These are phyloP conservation scores for Orussus abietinus DNA, from an alignment of 1,140 invertebrate species.

Conservation along the genomic window DNA sequence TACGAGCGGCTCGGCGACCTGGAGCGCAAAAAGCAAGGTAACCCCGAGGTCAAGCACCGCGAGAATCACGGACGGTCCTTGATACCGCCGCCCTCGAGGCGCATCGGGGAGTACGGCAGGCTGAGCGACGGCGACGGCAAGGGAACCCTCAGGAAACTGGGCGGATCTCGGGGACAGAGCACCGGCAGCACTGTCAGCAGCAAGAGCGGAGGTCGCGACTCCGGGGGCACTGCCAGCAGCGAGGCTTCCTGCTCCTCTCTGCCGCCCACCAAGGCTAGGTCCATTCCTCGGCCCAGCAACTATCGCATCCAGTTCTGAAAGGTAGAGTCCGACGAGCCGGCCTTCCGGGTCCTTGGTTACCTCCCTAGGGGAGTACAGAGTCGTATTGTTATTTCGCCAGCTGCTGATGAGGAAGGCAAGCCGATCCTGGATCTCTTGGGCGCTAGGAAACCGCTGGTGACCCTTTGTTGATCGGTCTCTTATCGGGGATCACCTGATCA, in stretches of 20 bases:
- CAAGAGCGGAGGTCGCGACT: conserved; percentile 53
- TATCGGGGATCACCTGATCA: no score
- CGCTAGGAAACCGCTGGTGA: no score
- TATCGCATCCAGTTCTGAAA: conserved; percentile 67
- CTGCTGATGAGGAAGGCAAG: no score
- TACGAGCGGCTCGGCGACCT: conserved; percentile 41
- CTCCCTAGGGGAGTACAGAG: no score
- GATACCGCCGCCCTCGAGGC: conserved; percentile 56
- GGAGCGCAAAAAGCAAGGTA: conserved; percentile 39
- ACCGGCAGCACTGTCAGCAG: conserved; percentile 52
- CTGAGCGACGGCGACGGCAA: conserved; percentile 55
- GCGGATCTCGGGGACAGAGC: conserved; percentile 39
- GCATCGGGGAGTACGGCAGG: conserved; percentile 58
- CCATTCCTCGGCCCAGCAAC: conserved; percentile 59
- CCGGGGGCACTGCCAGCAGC: conserved; percentile 54
- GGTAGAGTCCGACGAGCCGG: no score
- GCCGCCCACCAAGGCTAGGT: conserved; percentile 55
- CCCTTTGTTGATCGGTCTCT: no score
- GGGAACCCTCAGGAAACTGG: conserved; percentile 44
- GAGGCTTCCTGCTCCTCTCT: conserved; percentile 59
- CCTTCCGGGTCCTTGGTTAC: no score
- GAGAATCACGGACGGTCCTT: conserved; percentile 59
- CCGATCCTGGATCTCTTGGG: no score
- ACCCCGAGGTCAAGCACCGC: conserved; percentile 38
- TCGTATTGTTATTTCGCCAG: no score